Percentiles rank a stretch among this genome's conserved stretches.
Evolutionary conservation across 1,140 invertebrate genomes (phyloP).

Genomic region (Lepidurus apus): DNA sequence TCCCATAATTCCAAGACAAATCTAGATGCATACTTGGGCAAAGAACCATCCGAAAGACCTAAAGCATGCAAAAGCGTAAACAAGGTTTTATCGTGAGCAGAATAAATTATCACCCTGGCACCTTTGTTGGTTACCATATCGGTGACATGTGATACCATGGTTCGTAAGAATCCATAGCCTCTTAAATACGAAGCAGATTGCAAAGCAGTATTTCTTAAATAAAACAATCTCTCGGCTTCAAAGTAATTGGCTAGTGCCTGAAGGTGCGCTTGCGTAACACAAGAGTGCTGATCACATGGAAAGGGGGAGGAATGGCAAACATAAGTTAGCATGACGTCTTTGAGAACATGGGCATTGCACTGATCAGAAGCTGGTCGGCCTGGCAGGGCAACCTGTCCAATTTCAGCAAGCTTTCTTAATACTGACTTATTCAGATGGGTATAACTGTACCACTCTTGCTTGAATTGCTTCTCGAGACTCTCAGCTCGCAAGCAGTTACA

Average conservation of each 20-base stretch:
- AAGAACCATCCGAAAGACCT: neutral
- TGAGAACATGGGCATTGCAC: neutral
- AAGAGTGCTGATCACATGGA: neutral
- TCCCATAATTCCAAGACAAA: neutral
- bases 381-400: neutral
- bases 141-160: neutral
- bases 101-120: neutral
- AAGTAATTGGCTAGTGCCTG: neutral
- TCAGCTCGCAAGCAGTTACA: neutral
- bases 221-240: neutral
- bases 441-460: neutral
- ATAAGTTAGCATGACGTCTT: neutral
- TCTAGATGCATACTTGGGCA: neutral
- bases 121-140: neutral
- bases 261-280: neutral
- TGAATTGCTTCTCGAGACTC: neutral
- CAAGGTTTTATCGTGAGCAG: neutral
- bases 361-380: neutral
- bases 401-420: neutral
- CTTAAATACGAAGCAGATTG: neutral
- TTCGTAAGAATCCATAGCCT: neutral
- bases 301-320: slow-evolving; percentile 1
- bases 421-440: neutral
- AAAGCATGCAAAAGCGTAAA: neutral
- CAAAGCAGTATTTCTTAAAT: neutral